phyloP scores from a whole-genome alignment of 1,140 invertebrate species.

The Arctopsyche grandis region DNA sequence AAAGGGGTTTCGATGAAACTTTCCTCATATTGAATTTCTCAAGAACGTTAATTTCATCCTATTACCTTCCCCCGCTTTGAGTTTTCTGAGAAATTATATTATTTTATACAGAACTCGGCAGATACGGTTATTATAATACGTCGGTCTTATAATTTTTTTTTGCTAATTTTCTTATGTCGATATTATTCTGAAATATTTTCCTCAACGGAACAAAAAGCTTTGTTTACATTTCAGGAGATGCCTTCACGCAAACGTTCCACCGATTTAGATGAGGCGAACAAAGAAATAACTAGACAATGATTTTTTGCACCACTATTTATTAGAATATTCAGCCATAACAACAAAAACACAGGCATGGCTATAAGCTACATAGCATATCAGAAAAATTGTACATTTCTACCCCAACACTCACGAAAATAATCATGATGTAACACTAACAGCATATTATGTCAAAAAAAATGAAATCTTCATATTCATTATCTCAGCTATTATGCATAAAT shows the following conservation, averaged over 20 bases:
- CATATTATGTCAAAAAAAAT: too few species aligned
- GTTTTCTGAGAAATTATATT: background rate
- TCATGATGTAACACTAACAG: too few species aligned
- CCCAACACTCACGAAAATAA: too few species aligned
- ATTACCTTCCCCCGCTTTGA: background rate
- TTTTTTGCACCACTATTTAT: constrained; percentile 5
- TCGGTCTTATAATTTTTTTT: background rate
- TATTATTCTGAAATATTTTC: background rate
- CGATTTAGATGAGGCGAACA: background rate
- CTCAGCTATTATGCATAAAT: too few species aligned
- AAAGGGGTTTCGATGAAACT: constrained; percentile 6
- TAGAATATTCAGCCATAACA: constrained; percentile 5
- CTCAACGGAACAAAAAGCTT: constrained; percentile 12
- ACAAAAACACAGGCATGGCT: background rate
- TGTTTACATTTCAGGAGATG: constrained; percentile 19
- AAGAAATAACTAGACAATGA: background rate
- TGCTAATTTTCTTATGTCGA: background rate
- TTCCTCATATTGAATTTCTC: constrained; percentile 16
- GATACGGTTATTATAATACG: background rate
- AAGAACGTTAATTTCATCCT: background rate
- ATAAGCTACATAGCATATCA: too few species aligned
- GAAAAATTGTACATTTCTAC: too few species aligned
- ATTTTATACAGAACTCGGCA: background rate
- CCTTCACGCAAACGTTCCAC: constrained; percentile 25
- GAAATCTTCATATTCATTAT: too few species aligned